A percentile compares a stretch with the other conserved stretches of the same genome.
Conservation (phyloP, 2,797 vertebrate species). For the Epinephelus malabaricus region DNA sequence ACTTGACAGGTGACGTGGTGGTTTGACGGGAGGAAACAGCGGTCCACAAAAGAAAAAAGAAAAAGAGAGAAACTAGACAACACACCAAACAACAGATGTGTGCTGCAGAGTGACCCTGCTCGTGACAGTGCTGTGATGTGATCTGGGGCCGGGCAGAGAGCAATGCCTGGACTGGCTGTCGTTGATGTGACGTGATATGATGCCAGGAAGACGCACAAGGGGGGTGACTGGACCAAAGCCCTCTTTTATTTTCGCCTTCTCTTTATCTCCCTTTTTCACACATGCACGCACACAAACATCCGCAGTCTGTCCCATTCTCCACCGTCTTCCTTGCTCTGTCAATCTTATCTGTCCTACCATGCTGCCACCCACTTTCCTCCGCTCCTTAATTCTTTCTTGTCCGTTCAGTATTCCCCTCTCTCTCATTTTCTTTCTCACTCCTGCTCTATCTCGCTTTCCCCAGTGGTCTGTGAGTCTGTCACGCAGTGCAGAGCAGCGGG, state of each 20-base stretch:
- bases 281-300: constrained; percentile 53
- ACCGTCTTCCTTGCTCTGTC: constrained; percentile 61
- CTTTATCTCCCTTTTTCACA: constrained; percentile 69
- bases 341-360: constrained; percentile 73
- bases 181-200: constrained; percentile 63
- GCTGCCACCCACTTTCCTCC: constrained; percentile 71
- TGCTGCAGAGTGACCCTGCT: constrained; percentile 66
- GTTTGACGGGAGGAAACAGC: constrained; percentile 63
- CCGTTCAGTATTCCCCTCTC: constrained; percentile 61
- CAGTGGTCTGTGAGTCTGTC: constrained; percentile 70
- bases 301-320: constrained; percentile 56
- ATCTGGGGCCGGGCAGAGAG: constrained; percentile 47
- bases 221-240: constrained; percentile 49
- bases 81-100: constrained; percentile 70
- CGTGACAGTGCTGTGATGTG: constrained; percentile 67
- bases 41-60: constrained; percentile 37
- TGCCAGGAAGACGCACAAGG: constrained; percentile 43
- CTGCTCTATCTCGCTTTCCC: constrained; percentile 60
- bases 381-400: constrained; percentile 71
- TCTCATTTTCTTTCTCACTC: constrained; percentile 58
- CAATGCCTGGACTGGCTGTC: constrained; percentile 55
- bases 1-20: constrained; percentile 64
- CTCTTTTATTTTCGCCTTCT: constrained; percentile 46
- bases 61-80: constrained; percentile 35
- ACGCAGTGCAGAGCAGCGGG: constrained; percentile 67